These are phyloP conservation scores for Isichthys henryi DNA, from an alignment of 2,113 vertebrate species.

Conservation along the genomic window DNA sequence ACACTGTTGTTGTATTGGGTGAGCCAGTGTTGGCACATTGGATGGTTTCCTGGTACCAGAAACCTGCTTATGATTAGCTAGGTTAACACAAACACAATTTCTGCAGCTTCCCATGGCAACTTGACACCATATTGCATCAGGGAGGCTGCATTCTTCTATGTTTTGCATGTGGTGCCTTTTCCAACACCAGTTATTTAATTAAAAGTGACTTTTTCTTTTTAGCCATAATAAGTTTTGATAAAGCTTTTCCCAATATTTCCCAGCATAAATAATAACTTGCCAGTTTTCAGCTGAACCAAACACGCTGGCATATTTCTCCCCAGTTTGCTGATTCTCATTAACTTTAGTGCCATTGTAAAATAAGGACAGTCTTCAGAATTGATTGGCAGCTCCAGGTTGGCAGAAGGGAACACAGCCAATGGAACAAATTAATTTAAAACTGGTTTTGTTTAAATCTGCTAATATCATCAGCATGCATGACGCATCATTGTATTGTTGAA, in stretches of 20 bases:
- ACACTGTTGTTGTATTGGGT: not conserved
- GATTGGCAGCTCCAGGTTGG: not conserved
- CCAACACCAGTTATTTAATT: not conserved
- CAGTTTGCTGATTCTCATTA: not conserved
- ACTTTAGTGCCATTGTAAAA: not conserved
- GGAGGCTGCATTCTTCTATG: not conserved
- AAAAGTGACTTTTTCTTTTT: not conserved
- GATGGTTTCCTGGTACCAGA: not conserved
- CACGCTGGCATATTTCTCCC: not conserved
- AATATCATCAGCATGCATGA: constrained; percentile 32
- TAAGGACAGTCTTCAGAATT: not conserved
- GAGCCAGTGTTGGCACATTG: not conserved
- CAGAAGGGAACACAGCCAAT: not conserved
- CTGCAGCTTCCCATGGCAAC: not conserved
- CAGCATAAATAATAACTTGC: not conserved
- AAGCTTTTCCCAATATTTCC: not conserved
- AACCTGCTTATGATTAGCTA: not conserved
- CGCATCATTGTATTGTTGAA: constrained; percentile 16
- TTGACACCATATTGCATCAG: not conserved
- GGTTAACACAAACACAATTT: not conserved
- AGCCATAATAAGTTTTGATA: not conserved
- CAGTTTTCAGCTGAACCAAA: not conserved
- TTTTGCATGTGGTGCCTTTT: not conserved
- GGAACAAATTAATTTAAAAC: not conserved
- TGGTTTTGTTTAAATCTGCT: constrained; percentile 4